A percentile compares a stretch with the other conserved stretches of the same genome.
These are phyloP conservation scores for Aporrectodea caliginosa DNA, from an alignment of 1,140 invertebrate genomes.

Conservation along the genomic window DNA sequence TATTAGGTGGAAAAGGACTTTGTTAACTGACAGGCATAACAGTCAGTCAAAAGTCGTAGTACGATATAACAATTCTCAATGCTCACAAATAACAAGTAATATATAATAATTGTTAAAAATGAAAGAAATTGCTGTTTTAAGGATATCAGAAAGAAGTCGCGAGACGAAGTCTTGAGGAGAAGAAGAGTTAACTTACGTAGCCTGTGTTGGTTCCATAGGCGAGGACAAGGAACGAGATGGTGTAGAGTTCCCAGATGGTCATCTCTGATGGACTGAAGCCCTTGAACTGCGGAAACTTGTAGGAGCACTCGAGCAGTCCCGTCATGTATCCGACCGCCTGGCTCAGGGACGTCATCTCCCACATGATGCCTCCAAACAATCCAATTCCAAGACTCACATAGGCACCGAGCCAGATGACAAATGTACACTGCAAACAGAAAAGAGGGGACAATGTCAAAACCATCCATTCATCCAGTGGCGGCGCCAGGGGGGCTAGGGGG, in stretches of 20 bases:
- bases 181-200: conserved; percentile 55
- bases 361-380: conserved; percentile 45
- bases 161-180: too few species aligned
- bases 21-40: too few species aligned
- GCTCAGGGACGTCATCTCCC: conserved; percentile 40
- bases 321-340: conserved; percentile 17
- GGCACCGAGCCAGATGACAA: conserved; percentile 40
- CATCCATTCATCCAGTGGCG: too few species aligned
- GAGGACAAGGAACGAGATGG: conserved; percentile 41
- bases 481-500: too few species aligned
- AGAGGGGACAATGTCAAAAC: conserved; percentile 5
- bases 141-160: too few species aligned
- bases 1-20: too few species aligned
- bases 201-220: conserved; percentile 40
- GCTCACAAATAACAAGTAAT: too few species aligned
- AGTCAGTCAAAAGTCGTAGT: too few species aligned
- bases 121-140: too few species aligned
- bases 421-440: conserved; percentile 40
- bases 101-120: background rate
- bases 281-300: conserved; percentile 34
- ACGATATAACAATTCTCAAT: too few species aligned
- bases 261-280: conserved; percentile 24
- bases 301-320: conserved; percentile 39
- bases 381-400: conserved; percentile 42
- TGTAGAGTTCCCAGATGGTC: conserved; percentile 35